Evolutionary conservation across 2,113 vertebrate species (phyloP), one percentile per base, ranked within the genome.

Genomic region (Gymnorhina tibicen): DNA sequence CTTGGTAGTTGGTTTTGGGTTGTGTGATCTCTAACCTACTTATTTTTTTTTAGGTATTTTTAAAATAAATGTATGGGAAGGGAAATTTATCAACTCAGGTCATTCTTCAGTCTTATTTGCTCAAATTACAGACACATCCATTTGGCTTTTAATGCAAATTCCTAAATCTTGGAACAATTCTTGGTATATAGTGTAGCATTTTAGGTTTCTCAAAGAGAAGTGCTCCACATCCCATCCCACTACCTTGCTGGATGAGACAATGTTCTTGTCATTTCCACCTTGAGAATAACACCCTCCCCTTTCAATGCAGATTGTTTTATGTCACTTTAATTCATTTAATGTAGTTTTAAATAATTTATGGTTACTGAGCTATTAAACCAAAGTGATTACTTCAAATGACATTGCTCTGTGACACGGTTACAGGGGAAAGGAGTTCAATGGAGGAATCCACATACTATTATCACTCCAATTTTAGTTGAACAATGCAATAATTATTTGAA

Each of bases 291-390:
- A 59, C 17, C 11, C 27, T 80, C 37, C 30, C 3, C 12, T 81
- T 59, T 63, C 39, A 86, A 17, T 77, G 46, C 35, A 60, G 75
- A 80, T 69, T 80, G 42, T 7, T 95, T 95, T 80, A 76, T 92
- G 83, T 64, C 83, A 81, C 19, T 69, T 95, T 84, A 92, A 93
- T 81, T 91, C 4, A 84, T 56, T 96, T 86, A 91, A 92, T 75
- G 32, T 56, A 56, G 8, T 63, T 93, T 78, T 92, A 64, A 94
- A 95, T 96, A 88, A 96, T 95, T 93, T 86, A 95, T 67, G 52
- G 55, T 75, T 86, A 60, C 68, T 60, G 60, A 93, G 58, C 55
- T 88, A 88, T 92, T 96, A 88, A 68, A 56, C 52, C 86, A 81
- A 96, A 84, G 33, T 56, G 55, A 91, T 94, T 97, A 88, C 44